Evolutionary conservation across 2,888 invertebrate species (phyloP), one percentile per base, ranked within the genome.

Genomic region (Aphidius colemani): DNA sequence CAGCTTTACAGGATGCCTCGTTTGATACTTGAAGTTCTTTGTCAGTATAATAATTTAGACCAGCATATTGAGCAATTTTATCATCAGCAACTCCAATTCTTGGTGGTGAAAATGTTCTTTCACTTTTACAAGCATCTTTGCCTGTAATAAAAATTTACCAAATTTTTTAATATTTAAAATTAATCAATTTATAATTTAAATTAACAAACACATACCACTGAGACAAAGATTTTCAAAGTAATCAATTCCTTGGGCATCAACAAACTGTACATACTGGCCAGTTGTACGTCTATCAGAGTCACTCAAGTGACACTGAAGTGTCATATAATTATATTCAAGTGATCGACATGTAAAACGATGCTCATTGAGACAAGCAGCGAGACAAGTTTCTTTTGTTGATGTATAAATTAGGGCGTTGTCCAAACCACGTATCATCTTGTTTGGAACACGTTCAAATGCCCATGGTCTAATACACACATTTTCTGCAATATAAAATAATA

Each of bases 321-420:
- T 94, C 67, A 93, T 92, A 84, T 96, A 96, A 83, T 96, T 95
- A 83, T 96, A 96, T 82, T 96, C 95, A 48, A 93, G 93, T 0
- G 95, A 95, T 7, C 96, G 90, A 78, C 96, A 96, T 10, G 91
- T 90, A 83, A 96, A 96, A 61, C 95, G 92, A 82, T 94, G 93
- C 89, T 96, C 96, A 80, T 95, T 95, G 61, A 96, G 86, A 81
- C 96, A 96, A 49, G 96, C 94, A 40, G 95, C 93, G 41, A 96
- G 86, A 78, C 96, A 96, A 66, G 95, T 94, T 85, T 96, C 96
- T 83, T 96, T 96, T 64, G 95, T 95, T 56, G 95, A 94, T 1
- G 95, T 94, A 83, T 95, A 96, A 81, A 96, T 94, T 67, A 95
- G 86, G 46, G 95, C 94, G 78, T 95, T 95, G 85, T 96, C 95